Base-by-base conservation (phyloP, 2,113 vertebrate species). In the Catharus bicknelli region DNA sequence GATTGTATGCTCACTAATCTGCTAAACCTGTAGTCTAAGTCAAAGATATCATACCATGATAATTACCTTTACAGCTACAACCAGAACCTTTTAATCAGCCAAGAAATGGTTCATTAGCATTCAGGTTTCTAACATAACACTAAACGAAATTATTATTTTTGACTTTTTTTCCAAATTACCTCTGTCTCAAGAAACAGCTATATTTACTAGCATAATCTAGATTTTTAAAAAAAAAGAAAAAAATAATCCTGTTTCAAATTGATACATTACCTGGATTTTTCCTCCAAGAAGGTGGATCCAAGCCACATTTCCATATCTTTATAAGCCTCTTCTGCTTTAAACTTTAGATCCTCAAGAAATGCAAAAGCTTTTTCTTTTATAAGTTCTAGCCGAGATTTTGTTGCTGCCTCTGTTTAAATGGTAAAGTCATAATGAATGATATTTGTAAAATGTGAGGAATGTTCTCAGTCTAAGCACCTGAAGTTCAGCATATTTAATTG, bases 191-290 rank as follows among this genome's bases (percentile, higher is more conserved):
- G 15, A 77, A 75, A 63, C 10, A 73, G 18, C 23, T 53, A 23
- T 12, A 13, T 57, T 78, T 85, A 82, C 14, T 66, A 67, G 38
- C 20, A 64, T 14, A 59, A 34, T 13, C 16, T 80, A 32, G 18
- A 58, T 64, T 50, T 38, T 36, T 36, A 36, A 36, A 40, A 50
- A 82, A 73, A 76, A 59, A 45, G 8, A 7, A 25, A 17, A 2
- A 45, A 48, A 55, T 38, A 38, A 27, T 34, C 9, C 40, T 83
- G 7, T 58, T 69, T 62, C 77, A 86, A 88, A 82, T 20, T 58
- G 10, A 4, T 78, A 19, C 27, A 55, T 95, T 98, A 99, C 99
- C 99, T 98, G 84, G 97, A 97, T 98, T 98, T 98, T 96, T 99
- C 98, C 57, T 95, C 97, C 88, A 98, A 90, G 85, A 98, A 99